Evolutionary conservation across 2,888 invertebrate species (phyloP), one percentile per base, ranked within the genome.

Genomic region (Melinaea menophilus): DNA sequence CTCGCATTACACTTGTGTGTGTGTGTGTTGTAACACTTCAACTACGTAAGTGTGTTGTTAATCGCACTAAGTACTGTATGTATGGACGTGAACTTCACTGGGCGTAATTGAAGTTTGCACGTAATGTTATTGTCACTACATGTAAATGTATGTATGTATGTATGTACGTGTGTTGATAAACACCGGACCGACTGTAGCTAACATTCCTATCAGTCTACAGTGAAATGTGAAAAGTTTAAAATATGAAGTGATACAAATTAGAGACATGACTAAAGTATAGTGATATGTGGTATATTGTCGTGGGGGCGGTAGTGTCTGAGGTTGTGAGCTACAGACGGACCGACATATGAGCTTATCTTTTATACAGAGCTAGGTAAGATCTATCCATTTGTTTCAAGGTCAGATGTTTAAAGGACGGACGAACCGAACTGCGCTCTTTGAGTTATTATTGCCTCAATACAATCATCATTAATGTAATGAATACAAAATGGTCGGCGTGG

Each of bases 281-380:
- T 9, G 7, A 9, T 9, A 9, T 41, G 7, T 41, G 22, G 22
- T 41, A 41, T 41, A 1, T 41, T 9, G 41, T 9, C 41, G 9
- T 31, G 31, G 31, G 9, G 2, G 31, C 31, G 63, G 67, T 67
- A 65, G 67, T 67, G 64, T 64, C 9, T 22, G 31, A 34, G 35
- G 41, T 56, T 54, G 48, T 77, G 77, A 79, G 84, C 82, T 83
- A 81, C 84, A 82, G 51, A 47, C 80, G 78, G 73, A 76, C 72
- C 72, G 81, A 80, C 74, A 76, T 79, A 79, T 76, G 88, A 88
- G 88, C 88, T 88, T 88, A 86, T 73, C 75, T 84, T 84, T 86
- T 85, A 75, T 84, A 86, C 79, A 75, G 72, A 71, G 73, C 73
- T 77, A 76, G 73, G 70, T 77, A 78, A 76, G 72, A 75, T 74